Evolutionary conservation across 1,140 invertebrate species (phyloP).

Genomic region (Leptinotarsa undecemlineata): DNA sequence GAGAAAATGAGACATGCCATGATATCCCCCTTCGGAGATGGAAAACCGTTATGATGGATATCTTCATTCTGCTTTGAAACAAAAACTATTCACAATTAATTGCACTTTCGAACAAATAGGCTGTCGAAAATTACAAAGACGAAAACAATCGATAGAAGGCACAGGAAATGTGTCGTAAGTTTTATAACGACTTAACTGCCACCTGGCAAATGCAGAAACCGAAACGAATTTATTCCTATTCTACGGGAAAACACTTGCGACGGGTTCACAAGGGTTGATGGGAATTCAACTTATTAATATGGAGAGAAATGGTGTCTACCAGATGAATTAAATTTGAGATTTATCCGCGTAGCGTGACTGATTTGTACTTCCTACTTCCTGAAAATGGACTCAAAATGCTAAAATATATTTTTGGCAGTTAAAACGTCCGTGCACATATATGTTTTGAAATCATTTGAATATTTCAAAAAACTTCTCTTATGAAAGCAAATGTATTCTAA

Average conservation of each 20-base stretch:
- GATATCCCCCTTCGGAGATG: too few relatives aligned
- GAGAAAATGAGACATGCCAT: too few relatives aligned
- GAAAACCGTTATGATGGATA: too few relatives aligned
- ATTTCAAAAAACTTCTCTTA: too few relatives aligned
- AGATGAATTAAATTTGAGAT: constrained; percentile 2
- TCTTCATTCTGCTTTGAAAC: too few relatives aligned
- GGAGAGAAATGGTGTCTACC: constrained; percentile 8
- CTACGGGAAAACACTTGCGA: constrained; percentile 36
- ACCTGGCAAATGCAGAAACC: constrained; percentile 41
- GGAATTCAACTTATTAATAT: constrained; percentile 6
- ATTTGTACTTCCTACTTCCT: constrained; percentile 5
- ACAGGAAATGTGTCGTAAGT: constrained; percentile 36
- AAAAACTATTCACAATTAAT: not conserved
- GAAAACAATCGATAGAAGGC: constrained; percentile 12
- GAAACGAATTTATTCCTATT: constrained; percentile 42
- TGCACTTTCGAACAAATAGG: not conserved
- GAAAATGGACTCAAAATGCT: not conserved
- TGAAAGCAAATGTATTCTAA: too few relatives aligned
- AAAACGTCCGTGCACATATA: too few relatives aligned
- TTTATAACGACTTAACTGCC: constrained; percentile 39
- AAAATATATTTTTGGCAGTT: too few relatives aligned
- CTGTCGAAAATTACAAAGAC: constrained; percentile 17
- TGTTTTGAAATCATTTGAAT: too few relatives aligned
- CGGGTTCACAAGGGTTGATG: constrained; percentile 31
- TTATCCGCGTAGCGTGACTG: not conserved